Percentiles rank a stretch among this genome's conserved stretches.
Evolutionary conservation across 2,113 vertebrate species (phyloP).

Genomic region (Mystacornis crossleyi): DNA sequence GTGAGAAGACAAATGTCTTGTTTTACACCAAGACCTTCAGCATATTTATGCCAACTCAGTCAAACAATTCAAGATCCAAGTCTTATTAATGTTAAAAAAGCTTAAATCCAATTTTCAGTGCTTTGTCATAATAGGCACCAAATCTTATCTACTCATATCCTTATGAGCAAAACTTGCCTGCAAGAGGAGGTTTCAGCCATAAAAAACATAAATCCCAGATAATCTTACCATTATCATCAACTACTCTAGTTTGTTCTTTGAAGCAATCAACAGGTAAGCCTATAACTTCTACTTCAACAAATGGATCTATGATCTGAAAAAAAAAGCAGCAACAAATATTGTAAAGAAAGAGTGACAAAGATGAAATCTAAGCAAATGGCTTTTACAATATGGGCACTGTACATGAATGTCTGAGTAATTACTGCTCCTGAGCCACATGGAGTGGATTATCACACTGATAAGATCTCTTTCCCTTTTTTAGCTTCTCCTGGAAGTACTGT

Average conservation of each 20-base stretch:
- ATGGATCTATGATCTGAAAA: constrained; percentile 95
- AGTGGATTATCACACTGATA: background rate
- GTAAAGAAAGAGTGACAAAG: background rate
- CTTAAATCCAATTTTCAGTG: background rate
- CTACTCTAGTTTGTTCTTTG: constrained; percentile 95
- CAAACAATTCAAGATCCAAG: background rate
- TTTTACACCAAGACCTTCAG: background rate
- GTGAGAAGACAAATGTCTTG: background rate
- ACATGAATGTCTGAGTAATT: background rate
- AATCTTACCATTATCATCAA: constrained; percentile 93
- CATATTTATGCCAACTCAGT: background rate
- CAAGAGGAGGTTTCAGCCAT: background rate
- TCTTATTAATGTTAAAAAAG: background rate
- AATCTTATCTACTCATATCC: background rate
- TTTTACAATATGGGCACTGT: background rate
- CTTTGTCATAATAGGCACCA: background rate
- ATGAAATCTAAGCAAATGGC: background rate
- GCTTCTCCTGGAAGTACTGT: background rate
- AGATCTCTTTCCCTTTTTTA: background rate
- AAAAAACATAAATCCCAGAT: background rate
- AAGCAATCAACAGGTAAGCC: constrained; percentile 92
- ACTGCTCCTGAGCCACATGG: background rate
- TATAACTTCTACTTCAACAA: constrained; percentile 97
- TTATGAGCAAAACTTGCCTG: background rate
- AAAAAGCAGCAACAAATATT: background rate